phyloP scores from a whole-genome alignment of 2,888 invertebrate genomes.

The Trichogramma dendrolimi region DNA sequence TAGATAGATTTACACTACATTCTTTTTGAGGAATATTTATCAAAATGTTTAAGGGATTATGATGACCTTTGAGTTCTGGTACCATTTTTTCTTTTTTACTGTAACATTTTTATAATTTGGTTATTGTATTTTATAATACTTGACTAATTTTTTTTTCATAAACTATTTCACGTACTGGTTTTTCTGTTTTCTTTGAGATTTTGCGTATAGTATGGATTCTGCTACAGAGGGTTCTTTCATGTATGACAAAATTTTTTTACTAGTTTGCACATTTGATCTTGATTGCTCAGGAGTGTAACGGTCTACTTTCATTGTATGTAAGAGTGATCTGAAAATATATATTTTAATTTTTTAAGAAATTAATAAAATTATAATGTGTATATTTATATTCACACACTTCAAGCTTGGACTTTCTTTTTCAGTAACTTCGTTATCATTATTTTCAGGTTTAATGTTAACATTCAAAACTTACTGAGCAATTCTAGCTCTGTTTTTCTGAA shows the following conservation, averaged over 20 bases:
- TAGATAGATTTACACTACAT: slow-evolving; percentile 53
- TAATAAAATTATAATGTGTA: slow-evolving; percentile 2
- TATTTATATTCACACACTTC: slow-evolving; percentile 6
- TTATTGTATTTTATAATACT: neutral
- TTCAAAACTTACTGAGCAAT: slow-evolving; percentile 66
- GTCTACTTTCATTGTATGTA: slow-evolving; percentile 71
- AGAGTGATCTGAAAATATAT: neutral
- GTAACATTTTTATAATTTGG: neutral
- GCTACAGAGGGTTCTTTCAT: slow-evolving; percentile 1
- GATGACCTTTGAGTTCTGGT: slow-evolving; percentile 1
- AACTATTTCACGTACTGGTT: neutral
- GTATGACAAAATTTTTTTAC: slow-evolving; percentile 6
- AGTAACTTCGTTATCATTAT: neutral
- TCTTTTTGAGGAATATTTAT: slow-evolving; percentile 7
- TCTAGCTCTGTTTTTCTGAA: slow-evolving; percentile 69
- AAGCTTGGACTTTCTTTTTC: slow-evolving; percentile 1
- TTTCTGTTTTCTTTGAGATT: neutral
- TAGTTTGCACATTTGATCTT: slow-evolving; percentile 43
- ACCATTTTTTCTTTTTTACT: neutral
- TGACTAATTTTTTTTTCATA: neutral
- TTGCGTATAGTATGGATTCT: slow-evolving; percentile 1
- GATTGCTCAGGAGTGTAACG: slow-evolving; percentile 52
- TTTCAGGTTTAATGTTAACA: slow-evolving; percentile 26
- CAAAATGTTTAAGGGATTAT: slow-evolving; percentile 11
- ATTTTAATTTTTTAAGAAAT: slow-evolving; percentile 1